These are phyloP conservation scores for Rhopalosiphum maidis DNA, from an alignment of 1,140 invertebrate species.

Conservation along the genomic window DNA sequence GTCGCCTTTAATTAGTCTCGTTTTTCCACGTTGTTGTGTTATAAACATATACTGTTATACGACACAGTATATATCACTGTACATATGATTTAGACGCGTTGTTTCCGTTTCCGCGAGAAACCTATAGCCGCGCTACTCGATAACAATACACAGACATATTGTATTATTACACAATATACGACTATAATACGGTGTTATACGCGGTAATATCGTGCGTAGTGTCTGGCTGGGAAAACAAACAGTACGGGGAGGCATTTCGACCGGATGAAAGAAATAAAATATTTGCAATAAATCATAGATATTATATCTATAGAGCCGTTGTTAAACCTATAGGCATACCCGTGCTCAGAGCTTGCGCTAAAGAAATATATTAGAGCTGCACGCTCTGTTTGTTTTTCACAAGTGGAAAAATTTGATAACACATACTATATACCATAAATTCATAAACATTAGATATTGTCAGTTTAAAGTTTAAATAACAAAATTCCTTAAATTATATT, in stretches of 20 bases:
- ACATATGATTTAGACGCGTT: background rate
- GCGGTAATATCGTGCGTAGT: background rate
- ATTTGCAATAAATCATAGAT: background rate
- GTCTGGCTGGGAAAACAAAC: background rate
- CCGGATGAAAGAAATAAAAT: background rate
- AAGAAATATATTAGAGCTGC: too few species aligned
- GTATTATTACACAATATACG: background rate
- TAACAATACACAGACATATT: background rate
- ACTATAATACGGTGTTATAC: background rate
- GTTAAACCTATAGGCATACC: too few species aligned
- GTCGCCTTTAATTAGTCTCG: slow-evolving; percentile 25
- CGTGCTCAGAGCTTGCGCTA: too few species aligned
- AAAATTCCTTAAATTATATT: too few species aligned
- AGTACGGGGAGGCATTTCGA: background rate
- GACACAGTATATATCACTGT: background rate
- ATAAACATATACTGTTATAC: background rate
- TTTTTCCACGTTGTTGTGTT: background rate
- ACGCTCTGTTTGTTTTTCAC: too few species aligned
- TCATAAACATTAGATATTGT: too few species aligned
- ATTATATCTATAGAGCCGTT: too few species aligned
- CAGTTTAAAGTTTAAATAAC: too few species aligned
- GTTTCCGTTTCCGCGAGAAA: slow-evolving; percentile 30
- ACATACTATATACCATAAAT: too few species aligned
- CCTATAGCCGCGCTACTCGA: background rate
- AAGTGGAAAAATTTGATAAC: too few species aligned